Evolutionary conservation across 2,888 invertebrate genomes (phyloP).

Genomic region (Acleris cristana): DNA sequence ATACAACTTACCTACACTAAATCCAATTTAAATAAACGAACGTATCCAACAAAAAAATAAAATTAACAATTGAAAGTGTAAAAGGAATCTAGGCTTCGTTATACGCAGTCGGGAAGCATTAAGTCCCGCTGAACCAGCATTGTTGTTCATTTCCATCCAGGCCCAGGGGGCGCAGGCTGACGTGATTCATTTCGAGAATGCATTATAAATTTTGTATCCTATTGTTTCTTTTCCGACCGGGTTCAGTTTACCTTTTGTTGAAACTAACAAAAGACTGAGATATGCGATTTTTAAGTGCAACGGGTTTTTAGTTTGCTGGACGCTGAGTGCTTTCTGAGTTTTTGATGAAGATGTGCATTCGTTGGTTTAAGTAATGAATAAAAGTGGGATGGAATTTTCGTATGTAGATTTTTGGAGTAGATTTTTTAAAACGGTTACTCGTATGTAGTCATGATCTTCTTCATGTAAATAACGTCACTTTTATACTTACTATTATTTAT

Average conservation of each 20-base stretch:
- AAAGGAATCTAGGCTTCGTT: constrained; percentile 23
- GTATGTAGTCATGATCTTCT: too few relatives aligned
- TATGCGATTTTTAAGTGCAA: constrained; percentile 68
- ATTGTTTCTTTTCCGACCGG: constrained; percentile 76
- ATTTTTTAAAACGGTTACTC: too few relatives aligned
- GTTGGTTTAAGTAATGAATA: not conserved
- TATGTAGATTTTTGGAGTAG: not conserved
- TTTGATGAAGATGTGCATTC: not conserved
- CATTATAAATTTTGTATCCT: constrained; percentile 78
- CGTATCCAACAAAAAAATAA: constrained; percentile 2
- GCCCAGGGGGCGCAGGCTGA: constrained; percentile 66
- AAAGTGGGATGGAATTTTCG: not conserved
- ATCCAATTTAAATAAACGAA: too few relatives aligned
- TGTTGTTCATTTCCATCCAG: constrained; percentile 77
- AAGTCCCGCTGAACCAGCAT: constrained; percentile 57
- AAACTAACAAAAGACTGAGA: constrained; percentile 70
- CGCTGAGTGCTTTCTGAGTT: not conserved
- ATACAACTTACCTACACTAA: too few relatives aligned
- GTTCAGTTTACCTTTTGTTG: constrained; percentile 74
- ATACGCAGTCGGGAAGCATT: constrained; percentile 39
- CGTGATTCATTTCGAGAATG: constrained; percentile 78
- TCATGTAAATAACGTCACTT: too few relatives aligned
- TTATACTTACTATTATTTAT: too few relatives aligned
- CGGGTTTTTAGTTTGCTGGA: constrained; percentile 4
- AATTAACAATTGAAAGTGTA: constrained; percentile 13